These are phyloP conservation scores for Nemapogon koenigi DNA, from an alignment of 2,888 invertebrate species.

Conservation along the genomic window DNA sequence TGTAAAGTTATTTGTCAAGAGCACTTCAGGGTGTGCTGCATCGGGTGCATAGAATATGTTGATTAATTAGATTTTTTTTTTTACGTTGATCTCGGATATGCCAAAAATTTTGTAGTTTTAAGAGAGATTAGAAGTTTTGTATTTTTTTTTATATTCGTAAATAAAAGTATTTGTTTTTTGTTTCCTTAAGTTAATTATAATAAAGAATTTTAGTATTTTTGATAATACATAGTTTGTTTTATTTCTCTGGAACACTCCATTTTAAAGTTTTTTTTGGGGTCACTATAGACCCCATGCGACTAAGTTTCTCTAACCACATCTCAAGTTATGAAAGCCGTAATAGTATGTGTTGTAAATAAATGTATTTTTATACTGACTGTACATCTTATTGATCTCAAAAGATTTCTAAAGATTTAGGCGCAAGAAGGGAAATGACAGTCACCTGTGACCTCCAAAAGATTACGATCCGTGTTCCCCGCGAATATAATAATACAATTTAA, in stretches of 20 bases:
- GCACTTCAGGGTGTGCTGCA: conserved; percentile 6
- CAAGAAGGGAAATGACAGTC: too few relatives aligned
- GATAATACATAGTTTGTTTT: conserved; percentile 1
- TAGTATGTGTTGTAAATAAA: too few relatives aligned
- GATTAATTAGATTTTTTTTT: conserved; percentile 9
- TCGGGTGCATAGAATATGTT: conserved; percentile 13
- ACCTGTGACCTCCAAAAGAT: too few relatives aligned
- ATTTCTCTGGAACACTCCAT: conserved; percentile 1
- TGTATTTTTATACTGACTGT: too few relatives aligned
- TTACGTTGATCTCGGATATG: conserved; percentile 8
- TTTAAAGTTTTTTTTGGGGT: neutral
- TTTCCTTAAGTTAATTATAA: conserved; percentile 1
- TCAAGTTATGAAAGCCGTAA: too few relatives aligned
- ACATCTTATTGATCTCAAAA: too few relatives aligned
- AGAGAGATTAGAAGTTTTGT: conserved; percentile 10
- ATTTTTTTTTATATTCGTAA: conserved; percentile 10
- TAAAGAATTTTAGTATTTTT: conserved; percentile 1
- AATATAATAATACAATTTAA: too few relatives aligned
- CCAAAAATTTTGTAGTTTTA: conserved; percentile 9
- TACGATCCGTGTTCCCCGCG: too few relatives aligned
- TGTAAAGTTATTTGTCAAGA: conserved; percentile 10
- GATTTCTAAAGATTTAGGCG: too few relatives aligned
- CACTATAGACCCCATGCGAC: too few relatives aligned
- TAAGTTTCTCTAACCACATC: too few relatives aligned
- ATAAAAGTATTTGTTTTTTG: conserved; percentile 11